These are phyloP conservation scores for Patella depressa DNA, from an alignment of 2,888 invertebrate genomes.

Conservation along the genomic window DNA sequence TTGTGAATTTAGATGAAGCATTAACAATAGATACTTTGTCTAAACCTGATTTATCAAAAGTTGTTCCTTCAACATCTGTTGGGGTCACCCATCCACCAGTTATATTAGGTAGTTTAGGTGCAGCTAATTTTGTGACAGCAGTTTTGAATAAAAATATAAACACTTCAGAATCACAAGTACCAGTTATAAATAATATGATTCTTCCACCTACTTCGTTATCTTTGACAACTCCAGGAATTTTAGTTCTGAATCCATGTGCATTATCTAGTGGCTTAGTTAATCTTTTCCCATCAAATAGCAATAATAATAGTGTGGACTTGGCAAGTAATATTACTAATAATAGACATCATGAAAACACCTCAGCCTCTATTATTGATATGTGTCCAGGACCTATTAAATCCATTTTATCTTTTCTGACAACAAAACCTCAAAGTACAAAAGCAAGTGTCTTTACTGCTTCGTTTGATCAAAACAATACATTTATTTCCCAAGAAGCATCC, in stretches of 20 bases:
- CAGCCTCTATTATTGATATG: background rate
- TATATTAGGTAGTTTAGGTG: background rate
- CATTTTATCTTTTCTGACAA: background rate
- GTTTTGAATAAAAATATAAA: constrained; percentile 1
- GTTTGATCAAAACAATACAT: too few species aligned
- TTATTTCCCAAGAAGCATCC: too few species aligned
- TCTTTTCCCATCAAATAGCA: background rate
- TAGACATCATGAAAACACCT: background rate
- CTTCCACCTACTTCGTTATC: background rate
- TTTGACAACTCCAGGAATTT: background rate
- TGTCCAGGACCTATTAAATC: background rate
- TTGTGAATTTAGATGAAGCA: background rate
- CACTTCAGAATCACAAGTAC: background rate
- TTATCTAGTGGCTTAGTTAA: background rate
- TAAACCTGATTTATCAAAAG: background rate
- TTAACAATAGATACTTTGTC: background rate
- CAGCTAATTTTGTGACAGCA: constrained; percentile 3
- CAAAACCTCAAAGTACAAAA: constrained; percentile 1
- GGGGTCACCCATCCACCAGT: background rate
- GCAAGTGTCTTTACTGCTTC: too few species aligned
- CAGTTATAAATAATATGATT: constrained; percentile 3
- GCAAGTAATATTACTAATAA: too few species aligned
- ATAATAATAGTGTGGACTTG: background rate
- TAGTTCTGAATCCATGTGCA: background rate
- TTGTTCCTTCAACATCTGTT: background rate